Percentiles rank a stretch among this genome's conserved stretches.
Evolutionary conservation across 1,140 invertebrate species (phyloP).

Genomic region (Drosophila pseudoananassae): DNA sequence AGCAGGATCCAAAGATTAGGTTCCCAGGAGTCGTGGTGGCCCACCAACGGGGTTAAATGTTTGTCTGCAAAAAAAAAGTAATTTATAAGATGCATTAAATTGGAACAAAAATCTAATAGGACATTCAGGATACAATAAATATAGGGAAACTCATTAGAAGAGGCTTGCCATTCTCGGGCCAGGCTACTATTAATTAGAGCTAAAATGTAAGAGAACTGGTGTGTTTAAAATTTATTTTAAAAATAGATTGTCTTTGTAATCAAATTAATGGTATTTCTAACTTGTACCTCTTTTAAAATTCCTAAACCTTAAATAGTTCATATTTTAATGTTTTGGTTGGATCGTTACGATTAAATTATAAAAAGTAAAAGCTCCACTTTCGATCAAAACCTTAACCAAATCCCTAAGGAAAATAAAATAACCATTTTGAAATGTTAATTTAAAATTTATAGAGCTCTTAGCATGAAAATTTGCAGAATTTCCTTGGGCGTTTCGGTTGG

Average conservation of each 20-base stretch:
- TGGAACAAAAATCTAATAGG: background rate
- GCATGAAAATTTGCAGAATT: constrained; percentile 8
- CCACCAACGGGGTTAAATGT: background rate
- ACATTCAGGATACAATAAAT: background rate
- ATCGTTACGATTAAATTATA: background rate
- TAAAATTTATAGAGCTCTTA: constrained; percentile 3
- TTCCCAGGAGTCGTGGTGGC: constrained; percentile 15
- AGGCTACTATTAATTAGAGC: background rate
- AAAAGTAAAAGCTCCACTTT: background rate
- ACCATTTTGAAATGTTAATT: constrained; percentile 19
- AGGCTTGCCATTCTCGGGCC: background rate
- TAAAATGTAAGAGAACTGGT: no score
- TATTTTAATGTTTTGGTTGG: no score
- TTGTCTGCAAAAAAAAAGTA: background rate
- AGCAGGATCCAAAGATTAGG: constrained; percentile 46
- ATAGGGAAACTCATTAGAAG: background rate
- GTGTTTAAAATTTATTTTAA: no score
- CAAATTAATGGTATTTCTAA: no score
- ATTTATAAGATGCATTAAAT: background rate
- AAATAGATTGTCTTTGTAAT: no score
- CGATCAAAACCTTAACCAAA: background rate
- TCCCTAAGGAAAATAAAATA: background rate
- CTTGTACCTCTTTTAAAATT: no score
- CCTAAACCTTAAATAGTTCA: no score
- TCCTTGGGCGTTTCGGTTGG: constrained; percentile 2